These are phyloP conservation scores for Onychomys arenicola DNA, from an alignment of 2,797 vertebrate species.

Conservation along the genomic window DNA sequence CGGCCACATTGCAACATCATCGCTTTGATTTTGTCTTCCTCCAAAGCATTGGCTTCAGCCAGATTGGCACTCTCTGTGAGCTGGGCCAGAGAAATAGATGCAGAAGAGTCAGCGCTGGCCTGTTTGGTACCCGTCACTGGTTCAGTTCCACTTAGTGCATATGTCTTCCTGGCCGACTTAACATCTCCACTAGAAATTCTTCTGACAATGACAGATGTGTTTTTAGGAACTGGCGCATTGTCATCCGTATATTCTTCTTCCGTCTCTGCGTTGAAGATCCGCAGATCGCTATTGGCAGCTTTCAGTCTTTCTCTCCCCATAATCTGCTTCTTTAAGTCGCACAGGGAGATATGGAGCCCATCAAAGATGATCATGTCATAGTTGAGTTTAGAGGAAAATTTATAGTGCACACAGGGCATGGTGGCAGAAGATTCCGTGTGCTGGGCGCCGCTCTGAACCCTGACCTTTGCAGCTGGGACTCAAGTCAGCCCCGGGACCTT, in stretches of 20 bases:
- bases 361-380: slow-evolving; percentile 98
- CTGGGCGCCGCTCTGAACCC: not conserved
- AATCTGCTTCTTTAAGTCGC: slow-evolving; percentile 96
- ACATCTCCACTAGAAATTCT: too few relatives aligned
- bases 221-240: too few relatives aligned
- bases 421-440: slow-evolving; percentile 76
- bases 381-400: slow-evolving; percentile 98
- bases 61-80: slow-evolving; percentile 98
- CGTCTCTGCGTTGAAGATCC: slow-evolving; percentile 97
- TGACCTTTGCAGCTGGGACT: not conserved
- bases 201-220: too few relatives aligned
- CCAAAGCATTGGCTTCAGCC: slow-evolving; percentile 95
- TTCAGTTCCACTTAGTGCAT: too few relatives aligned
- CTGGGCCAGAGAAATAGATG: slow-evolving; percentile 94
- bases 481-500: not conserved
- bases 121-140: too few relatives aligned
- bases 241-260: slow-evolving; percentile 89
- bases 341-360: slow-evolving; percentile 94
- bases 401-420: slow-evolving; percentile 98
- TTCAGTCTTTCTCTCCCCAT: slow-evolving; percentile 97
- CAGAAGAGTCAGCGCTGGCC: slow-evolving; percentile 90
- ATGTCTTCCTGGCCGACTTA: too few relatives aligned
- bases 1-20: slow-evolving; percentile 97
- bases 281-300: slow-evolving; percentile 96
- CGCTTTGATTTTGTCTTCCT: slow-evolving; percentile 98